phyloP scores from a whole-genome alignment of 2,888 invertebrate genomes.

The Tenthredo amoena region DNA sequence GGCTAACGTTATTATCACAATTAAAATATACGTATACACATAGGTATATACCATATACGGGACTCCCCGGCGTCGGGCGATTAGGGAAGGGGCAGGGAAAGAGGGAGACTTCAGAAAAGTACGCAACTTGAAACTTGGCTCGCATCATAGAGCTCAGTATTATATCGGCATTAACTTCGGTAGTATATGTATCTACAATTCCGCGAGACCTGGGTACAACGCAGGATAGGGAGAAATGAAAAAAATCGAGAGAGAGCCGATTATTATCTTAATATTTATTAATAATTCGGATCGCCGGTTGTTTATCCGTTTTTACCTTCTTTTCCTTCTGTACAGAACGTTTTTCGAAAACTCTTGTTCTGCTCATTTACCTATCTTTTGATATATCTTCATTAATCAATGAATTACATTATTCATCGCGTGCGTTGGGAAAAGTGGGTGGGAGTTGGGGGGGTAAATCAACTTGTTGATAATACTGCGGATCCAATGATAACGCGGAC shows the following conservation, averaged over 20 bases:
- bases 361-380: not conserved
- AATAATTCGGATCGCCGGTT: too few relatives aligned
- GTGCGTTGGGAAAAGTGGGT: not conserved
- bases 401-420: slow-evolving; percentile 2
- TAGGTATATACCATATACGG: not conserved
- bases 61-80: not conserved
- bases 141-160: slow-evolving; percentile 32
- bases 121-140: slow-evolving; percentile 37
- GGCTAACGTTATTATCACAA: slow-evolving; percentile 34
- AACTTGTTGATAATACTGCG: not conserved
- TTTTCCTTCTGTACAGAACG: too few relatives aligned
- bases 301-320: too few relatives aligned
- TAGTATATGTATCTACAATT: slow-evolving; percentile 12
- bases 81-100: not conserved
- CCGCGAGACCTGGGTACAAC: not conserved
- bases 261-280: not conserved
- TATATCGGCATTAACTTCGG: slow-evolving; percentile 37
- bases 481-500: not conserved
- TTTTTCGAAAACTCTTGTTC: not conserved
- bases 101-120: slow-evolving; percentile 23
- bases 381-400: not conserved
- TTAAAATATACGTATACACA: not conserved
- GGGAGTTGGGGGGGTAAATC: too few relatives aligned
- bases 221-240: not conserved
- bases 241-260: not conserved